Percentiles rank a stretch among this genome's conserved stretches.
phyloP scores from a whole-genome alignment of 35 echinoderm and acorn worm genomes.

The Ptychodera flava region DNA sequence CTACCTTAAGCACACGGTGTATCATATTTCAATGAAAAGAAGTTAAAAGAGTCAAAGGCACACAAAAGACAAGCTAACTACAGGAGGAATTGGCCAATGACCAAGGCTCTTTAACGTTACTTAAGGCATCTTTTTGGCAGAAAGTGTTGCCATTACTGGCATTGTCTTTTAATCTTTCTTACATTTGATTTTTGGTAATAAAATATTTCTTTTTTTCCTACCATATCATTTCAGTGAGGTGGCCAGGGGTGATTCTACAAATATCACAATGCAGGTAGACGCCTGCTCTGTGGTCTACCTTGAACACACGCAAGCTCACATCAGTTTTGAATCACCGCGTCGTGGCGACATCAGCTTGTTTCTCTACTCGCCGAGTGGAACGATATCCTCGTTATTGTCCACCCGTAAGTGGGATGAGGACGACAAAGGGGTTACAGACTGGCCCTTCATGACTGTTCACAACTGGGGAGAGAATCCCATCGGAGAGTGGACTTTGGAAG shows the following conservation, averaged over 20 bases:
- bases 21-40: too few relatives aligned
- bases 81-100: too few relatives aligned
- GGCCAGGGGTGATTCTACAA: conserved; percentile 20
- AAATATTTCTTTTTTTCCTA: too few relatives aligned
- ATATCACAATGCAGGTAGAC: conserved; percentile 22
- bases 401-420: conserved; percentile 50
- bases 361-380: conserved; percentile 69
- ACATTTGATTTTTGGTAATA: too few relatives aligned
- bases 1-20: too few relatives aligned
- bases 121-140: too few relatives aligned
- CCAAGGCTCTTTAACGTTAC: too few relatives aligned
- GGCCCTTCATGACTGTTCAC: conserved; percentile 90
- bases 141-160: too few relatives aligned
- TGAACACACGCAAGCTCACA: conserved; percentile 66
- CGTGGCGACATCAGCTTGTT: conserved; percentile 75
- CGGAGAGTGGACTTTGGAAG: conserved; percentile 52
- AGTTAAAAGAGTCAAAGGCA: too few relatives aligned
- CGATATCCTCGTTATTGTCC: conserved; percentile 61
- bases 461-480: conserved; percentile 85
- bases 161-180: too few relatives aligned
- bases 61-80: too few relatives aligned
- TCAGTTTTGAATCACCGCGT: conserved; percentile 63
- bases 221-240: conserved; percentile 41
- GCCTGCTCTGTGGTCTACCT: conserved; percentile 55
- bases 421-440: conserved; percentile 31